These are phyloP conservation scores for Drosophila limbata DNA, from an alignment of 2,888 invertebrate species.

Conservation along the genomic window DNA sequence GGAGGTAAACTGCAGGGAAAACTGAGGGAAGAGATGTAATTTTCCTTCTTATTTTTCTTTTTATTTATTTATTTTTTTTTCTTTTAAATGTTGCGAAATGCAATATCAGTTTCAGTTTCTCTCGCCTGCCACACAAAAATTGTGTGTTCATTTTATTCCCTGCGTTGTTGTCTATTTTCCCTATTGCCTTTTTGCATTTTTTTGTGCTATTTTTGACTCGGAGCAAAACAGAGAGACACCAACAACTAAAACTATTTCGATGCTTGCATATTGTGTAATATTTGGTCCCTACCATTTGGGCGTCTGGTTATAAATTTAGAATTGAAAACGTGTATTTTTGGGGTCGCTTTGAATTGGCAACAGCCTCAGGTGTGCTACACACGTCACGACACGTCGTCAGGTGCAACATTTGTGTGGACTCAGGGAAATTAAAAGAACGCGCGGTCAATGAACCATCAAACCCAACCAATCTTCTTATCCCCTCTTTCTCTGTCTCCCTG, in stretches of 20 bases:
- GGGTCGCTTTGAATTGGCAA: constrained; percentile 41
- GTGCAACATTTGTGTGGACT: constrained; percentile 23
- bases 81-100: background rate
- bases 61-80: too few species aligned
- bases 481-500: background rate
- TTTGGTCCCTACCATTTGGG: constrained; percentile 30
- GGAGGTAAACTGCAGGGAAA: background rate
- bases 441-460: constrained; percentile 67
- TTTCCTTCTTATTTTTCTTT: background rate
- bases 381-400: constrained; percentile 43
- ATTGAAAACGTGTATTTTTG: constrained; percentile 42
- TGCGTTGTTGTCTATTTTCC: background rate
- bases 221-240: constrained; percentile 17
- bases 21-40: background rate
- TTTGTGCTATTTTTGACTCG: background rate
- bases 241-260: constrained; percentile 6
- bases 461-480: constrained; percentile 14
- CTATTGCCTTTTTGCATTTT: background rate
- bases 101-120: background rate
- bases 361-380: constrained; percentile 48
- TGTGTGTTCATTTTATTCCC: background rate
- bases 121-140: too few species aligned
- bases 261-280: constrained; percentile 72
- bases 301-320: constrained; percentile 70
- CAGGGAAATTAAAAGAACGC: constrained; percentile 10